phyloP scores from a whole-genome alignment of 2,797 vertebrate species.

The Eulemur coronatus region DNA sequence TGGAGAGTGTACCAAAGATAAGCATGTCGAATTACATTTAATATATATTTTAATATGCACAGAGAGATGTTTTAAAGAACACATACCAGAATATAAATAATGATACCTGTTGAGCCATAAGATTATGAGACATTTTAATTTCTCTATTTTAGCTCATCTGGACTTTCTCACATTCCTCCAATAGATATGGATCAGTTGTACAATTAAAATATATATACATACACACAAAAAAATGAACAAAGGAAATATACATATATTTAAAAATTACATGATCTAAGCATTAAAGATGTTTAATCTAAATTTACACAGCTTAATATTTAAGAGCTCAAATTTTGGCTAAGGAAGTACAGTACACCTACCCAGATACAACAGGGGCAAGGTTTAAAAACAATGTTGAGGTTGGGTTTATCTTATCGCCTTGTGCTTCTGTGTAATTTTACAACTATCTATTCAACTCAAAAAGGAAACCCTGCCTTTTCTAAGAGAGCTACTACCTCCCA shows the following conservation, averaged over 20 bases:
- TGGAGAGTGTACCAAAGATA: not conserved
- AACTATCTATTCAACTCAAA: not conserved
- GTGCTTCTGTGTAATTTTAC: conserved; percentile 11
- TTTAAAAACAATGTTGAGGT: not conserved
- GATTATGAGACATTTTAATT: not conserved
- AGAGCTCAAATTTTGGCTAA: conserved; percentile 19
- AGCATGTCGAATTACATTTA: not conserved
- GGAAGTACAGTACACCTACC: not conserved
- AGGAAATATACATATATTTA: not conserved
- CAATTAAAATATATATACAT: not conserved
- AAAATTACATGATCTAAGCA: not conserved
- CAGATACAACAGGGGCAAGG: not conserved
- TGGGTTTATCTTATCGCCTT: not conserved
- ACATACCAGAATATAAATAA: not conserved
- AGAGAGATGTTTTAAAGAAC: conserved; percentile 15
- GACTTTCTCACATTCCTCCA: conserved; percentile 3
- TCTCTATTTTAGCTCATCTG: conserved; percentile 34
- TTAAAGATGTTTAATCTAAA: not conserved
- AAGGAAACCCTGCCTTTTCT: conserved; percentile 4
- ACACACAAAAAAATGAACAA: not conserved
- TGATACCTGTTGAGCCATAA: not conserved
- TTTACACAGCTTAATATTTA: not conserved
- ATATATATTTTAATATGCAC: not conserved
- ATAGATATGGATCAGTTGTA: not conserved
- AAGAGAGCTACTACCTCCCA: conserved; percentile 23